phyloP scores from a whole-genome alignment of 2,113 vertebrate species.

The Opisthocomus hoazin region DNA sequence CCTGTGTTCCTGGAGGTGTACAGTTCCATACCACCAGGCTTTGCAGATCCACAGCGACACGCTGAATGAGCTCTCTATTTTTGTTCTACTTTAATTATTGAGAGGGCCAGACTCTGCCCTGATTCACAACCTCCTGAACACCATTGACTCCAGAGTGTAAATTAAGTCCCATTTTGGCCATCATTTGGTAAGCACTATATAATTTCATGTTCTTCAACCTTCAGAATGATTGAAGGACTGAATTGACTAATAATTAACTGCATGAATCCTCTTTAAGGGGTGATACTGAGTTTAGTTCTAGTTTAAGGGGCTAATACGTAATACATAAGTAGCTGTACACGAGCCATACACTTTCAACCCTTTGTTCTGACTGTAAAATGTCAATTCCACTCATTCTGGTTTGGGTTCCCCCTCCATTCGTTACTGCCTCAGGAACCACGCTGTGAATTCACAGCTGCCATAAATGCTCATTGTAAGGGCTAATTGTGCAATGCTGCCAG shows the following conservation, averaged over 20 bases:
- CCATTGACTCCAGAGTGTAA: neutral
- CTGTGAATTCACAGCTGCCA: constrained; percentile 68
- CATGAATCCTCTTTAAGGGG: neutral
- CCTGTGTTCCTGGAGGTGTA: neutral
- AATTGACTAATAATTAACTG: constrained; percentile 45
- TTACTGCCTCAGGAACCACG: constrained; percentile 60
- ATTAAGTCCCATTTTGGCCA: constrained; percentile 21
- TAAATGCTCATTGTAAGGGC: constrained; percentile 70
- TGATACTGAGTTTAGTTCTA: constrained; percentile 11
- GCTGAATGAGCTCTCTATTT: neutral
- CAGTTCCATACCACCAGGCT: neutral
- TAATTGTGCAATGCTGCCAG: constrained; percentile 68
- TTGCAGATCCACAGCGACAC: neutral
- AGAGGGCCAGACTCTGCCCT: constrained; percentile 8
- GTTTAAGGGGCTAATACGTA: constrained; percentile 52
- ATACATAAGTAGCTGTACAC: constrained; percentile 24
- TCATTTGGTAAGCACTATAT: constrained; percentile 8
- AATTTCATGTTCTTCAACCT: constrained; percentile 36
- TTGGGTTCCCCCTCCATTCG: constrained; percentile 17
- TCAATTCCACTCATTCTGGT: constrained; percentile 56
- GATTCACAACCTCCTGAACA: neutral
- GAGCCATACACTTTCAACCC: constrained; percentile 60
- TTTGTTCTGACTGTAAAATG: constrained; percentile 71
- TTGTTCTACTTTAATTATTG: neutral
- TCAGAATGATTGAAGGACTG: constrained; percentile 15